Evolutionary conservation across 2,888 invertebrate genomes (phyloP).

Genomic region (Meiosimyza platycephala): DNA sequence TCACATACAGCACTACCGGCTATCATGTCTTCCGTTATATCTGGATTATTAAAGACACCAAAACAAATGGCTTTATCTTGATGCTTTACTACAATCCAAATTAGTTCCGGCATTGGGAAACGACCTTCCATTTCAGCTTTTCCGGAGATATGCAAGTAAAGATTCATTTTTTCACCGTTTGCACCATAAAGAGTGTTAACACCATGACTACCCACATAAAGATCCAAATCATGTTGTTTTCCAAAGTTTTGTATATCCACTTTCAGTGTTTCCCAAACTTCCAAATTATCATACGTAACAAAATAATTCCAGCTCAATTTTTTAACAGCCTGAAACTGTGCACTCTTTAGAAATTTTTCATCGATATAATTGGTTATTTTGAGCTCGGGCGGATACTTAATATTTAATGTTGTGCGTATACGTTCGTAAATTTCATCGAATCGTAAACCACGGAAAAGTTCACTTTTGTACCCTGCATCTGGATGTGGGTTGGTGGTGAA

Average conservation of each 20-base stretch:
- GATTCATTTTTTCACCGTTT: conserved; percentile 46
- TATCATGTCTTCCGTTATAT: conserved; percentile 37
- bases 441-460: conserved; percentile 52
- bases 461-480: conserved; percentile 51
- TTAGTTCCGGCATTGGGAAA: conserved; percentile 54
- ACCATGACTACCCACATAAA: conserved; percentile 55
- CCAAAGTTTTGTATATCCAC: conserved; percentile 49
- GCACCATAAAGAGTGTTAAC: conserved; percentile 44
- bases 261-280: conserved; percentile 48
- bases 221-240: conserved; percentile 45
- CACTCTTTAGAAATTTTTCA: conserved; percentile 48
- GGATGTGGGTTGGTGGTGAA: conserved; percentile 48
- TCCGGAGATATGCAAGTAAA: conserved; percentile 47
- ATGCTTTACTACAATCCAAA: conserved; percentile 54
- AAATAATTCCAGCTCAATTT: conserved; percentile 58
- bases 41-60: conserved; percentile 51
- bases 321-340: conserved; percentile 50
- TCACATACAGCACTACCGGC: conserved; percentile 45
- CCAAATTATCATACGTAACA: conserved; percentile 48
- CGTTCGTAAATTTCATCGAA: conserved; percentile 53
- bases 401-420: conserved; percentile 43
- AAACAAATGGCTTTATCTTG: conserved; percentile 49
- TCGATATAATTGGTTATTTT: conserved; percentile 49
- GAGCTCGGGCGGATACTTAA: conserved; percentile 46
- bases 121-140: conserved; percentile 41